Conservation (phyloP, 2,888 invertebrate species). For the Coremacera marginata region DNA sequence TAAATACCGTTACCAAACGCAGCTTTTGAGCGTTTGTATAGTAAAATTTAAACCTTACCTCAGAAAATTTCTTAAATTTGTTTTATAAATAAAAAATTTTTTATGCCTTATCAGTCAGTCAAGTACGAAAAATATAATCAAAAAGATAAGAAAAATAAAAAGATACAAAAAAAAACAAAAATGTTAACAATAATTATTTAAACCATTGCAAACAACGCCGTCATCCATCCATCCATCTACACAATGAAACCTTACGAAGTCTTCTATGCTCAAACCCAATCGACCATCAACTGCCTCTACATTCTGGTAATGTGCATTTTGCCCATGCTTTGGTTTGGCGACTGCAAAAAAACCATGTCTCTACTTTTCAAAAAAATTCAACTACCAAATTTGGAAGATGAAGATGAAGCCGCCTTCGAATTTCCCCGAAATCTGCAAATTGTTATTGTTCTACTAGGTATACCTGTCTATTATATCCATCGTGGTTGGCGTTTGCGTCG, state of each 20-base stretch:
- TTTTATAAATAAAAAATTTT: background rate
- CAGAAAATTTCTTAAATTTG: background rate
- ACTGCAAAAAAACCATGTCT: constrained; percentile 47
- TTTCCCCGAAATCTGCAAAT: constrained; percentile 40
- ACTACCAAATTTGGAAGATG: constrained; percentile 37
- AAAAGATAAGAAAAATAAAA: background rate
- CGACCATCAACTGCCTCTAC: constrained; percentile 43
- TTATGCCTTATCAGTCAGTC: background rate
- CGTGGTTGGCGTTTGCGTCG: constrained; percentile 45
- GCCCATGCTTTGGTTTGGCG: constrained; percentile 47
- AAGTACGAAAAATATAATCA: background rate
- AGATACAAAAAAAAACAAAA: background rate
- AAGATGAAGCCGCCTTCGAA: constrained; percentile 35
- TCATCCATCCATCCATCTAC: too few species aligned
- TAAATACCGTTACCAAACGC: background rate
- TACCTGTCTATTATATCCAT: constrained; percentile 38
- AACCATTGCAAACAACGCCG: background rate
- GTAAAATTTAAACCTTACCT: background rate
- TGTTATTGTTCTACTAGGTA: constrained; percentile 36
- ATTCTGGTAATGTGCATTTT: constrained; percentile 45
- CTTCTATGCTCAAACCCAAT: constrained; percentile 43
- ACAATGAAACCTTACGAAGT: constrained; percentile 48
- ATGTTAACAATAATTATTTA: background rate
- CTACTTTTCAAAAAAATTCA: constrained; percentile 47
- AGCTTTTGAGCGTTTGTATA: background rate